Percentiles rank a stretch among this genome's conserved stretches.
Conservation (phyloP, 2,113 vertebrate species). For the Gasterosteus nipponicus region DNA sequence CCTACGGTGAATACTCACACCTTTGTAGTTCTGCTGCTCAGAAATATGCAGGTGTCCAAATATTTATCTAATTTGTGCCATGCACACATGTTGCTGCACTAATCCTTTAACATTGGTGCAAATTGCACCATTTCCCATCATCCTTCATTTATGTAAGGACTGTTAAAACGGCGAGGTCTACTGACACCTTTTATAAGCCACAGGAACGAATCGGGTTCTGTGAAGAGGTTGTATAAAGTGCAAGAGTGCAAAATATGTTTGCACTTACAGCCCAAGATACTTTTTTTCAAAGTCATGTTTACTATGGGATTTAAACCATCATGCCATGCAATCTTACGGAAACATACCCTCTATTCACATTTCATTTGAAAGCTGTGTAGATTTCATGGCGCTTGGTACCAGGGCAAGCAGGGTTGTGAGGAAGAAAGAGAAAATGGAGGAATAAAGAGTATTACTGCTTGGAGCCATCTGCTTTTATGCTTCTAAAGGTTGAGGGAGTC, state of each 20-base stretch:
- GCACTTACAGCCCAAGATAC: conserved; percentile 62
- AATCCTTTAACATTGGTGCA: conserved; percentile 3
- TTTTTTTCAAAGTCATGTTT: conserved; percentile 70
- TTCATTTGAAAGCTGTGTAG: conserved; percentile 77
- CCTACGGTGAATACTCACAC: background rate
- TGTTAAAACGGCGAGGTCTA: conserved; percentile 3
- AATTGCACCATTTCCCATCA: conserved; percentile 28
- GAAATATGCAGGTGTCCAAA: background rate
- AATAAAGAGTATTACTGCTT: conserved; percentile 66
- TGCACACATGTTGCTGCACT: conserved; percentile 11
- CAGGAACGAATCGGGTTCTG: conserved; percentile 56
- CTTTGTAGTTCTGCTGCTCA: background rate
- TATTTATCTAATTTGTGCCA: background rate
- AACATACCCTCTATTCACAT: conserved; percentile 76
- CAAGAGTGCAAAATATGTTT: conserved; percentile 55
- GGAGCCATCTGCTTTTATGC: conserved; percentile 68
- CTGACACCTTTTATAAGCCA: conserved; percentile 44
- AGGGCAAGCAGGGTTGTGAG: conserved; percentile 48
- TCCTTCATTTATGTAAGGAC: conserved; percentile 33
- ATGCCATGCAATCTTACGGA: conserved; percentile 71
- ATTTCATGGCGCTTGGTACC: conserved; percentile 70
- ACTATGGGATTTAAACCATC: conserved; percentile 69
- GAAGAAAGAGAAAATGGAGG: conserved; percentile 37
- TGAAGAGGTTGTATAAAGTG: conserved; percentile 61
- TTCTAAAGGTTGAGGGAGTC: conserved; percentile 57